phyloP scores from a whole-genome alignment of 2,113 vertebrate species.

The Pelecanus crispus region DNA sequence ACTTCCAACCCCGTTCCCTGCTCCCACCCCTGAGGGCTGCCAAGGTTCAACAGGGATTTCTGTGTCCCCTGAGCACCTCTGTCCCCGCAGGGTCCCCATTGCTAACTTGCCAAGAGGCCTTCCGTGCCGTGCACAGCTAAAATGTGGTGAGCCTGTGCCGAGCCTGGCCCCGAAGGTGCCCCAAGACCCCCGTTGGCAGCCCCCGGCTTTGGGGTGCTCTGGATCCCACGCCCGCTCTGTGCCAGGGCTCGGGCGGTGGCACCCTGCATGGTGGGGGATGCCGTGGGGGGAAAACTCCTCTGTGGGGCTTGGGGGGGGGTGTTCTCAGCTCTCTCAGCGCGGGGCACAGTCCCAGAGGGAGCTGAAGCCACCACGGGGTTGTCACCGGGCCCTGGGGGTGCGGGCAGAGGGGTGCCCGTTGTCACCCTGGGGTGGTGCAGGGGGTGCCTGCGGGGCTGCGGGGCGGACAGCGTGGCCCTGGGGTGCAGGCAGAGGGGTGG shows the following conservation, averaged over 20 bases:
- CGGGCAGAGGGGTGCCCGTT: not conserved
- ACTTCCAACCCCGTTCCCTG: not conserved
- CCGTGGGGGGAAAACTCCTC: rapidly evolving
- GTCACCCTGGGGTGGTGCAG: no score
- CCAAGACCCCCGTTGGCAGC: not conserved
- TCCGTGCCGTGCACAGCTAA: rapidly evolving
- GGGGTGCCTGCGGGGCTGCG: not conserved
- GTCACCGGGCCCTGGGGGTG: rapidly evolving
- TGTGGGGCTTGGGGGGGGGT: rapidly evolving
- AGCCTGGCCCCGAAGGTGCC: not conserved
- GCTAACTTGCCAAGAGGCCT: not conserved
- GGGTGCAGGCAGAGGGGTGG: no score
- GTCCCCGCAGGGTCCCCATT: not conserved
- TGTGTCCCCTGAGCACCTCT: not conserved
- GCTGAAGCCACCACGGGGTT: not conserved
- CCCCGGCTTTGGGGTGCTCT: rapidly evolving
- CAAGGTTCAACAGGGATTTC: not conserved
- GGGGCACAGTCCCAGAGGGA: not conserved
- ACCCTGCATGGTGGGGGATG: rapidly evolving
- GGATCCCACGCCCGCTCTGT: not conserved
- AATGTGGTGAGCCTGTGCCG: rapidly evolving
- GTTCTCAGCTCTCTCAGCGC: not conserved
- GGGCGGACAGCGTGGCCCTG: no score
- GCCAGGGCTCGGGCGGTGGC: rapidly evolving
- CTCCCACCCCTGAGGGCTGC: not conserved